Evolutionary conservation across 2,888 invertebrate species (phyloP).

Genomic region (Lumbricus terrestris): DNA sequence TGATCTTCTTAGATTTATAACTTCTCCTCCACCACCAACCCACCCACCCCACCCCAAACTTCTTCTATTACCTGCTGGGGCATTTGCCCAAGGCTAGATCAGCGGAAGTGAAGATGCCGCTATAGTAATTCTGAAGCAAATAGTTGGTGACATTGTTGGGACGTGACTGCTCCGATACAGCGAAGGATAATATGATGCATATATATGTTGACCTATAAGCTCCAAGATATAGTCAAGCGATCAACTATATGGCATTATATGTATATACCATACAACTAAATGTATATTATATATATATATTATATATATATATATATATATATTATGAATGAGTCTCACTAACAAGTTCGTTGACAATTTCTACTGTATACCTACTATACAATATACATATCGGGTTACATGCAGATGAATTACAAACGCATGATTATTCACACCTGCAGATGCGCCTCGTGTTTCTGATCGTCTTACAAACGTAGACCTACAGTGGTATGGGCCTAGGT

Average conservation of each 20-base stretch:
- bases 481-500: too few species aligned
- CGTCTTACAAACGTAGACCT: background rate
- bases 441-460: background rate
- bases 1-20: too few species aligned
- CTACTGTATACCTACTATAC: too few species aligned
- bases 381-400: too few species aligned
- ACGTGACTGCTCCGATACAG: background rate
- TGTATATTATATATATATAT: too few species aligned
- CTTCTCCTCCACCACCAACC: too few species aligned
- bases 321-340: background rate
- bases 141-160: background rate
- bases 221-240: background rate
- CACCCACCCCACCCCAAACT: too few species aligned
- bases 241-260: too few species aligned
- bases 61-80: too few species aligned
- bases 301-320: too few species aligned
- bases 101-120: background rate
- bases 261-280: too few species aligned
- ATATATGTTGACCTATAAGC: background rate
- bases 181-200: background rate
- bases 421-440: background rate
- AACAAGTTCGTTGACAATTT: background rate
- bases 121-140: background rate
- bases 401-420: background rate
- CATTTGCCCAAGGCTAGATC: too few species aligned